phyloP scores from a whole-genome alignment of 2,888 invertebrate species.

The Erebia ligea region DNA sequence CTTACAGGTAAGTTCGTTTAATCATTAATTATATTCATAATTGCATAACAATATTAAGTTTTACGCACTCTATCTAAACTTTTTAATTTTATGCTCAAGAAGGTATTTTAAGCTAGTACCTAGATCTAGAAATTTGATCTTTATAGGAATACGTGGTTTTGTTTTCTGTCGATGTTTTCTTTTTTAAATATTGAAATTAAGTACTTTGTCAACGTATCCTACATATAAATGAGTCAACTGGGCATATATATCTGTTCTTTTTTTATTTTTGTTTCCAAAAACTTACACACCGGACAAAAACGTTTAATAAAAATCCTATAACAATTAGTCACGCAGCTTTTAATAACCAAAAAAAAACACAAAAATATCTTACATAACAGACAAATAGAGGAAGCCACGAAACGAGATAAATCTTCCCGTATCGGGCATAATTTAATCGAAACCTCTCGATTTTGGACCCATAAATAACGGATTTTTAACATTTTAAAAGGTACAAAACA shows the following conservation, averaged over 20 bases:
- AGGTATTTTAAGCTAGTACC: too few species aligned
- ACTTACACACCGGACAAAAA: slow-evolving; percentile 16
- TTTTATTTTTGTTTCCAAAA: slow-evolving; percentile 12
- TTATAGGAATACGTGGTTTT: too few species aligned
- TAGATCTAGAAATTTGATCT: too few species aligned
- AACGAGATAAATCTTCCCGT: slow-evolving; percentile 72
- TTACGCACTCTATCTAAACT: not conserved
- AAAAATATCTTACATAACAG: slow-evolving; percentile 50
- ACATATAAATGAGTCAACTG: not conserved
- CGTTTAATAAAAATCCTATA: slow-evolving; percentile 29
- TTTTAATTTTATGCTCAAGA: not conserved
- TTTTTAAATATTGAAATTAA: too few species aligned
- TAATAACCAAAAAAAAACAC: slow-evolving; percentile 34
- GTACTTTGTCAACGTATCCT: not conserved
- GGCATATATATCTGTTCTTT: not conserved
- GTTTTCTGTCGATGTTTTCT: too few species aligned
- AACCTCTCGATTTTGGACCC: slow-evolving; percentile 77
- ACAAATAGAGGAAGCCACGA: slow-evolving; percentile 69
- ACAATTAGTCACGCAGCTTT: slow-evolving; percentile 44
- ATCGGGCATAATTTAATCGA: slow-evolving; percentile 80
- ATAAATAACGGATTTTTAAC: slow-evolving; percentile 82
- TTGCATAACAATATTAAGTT: not conserved
- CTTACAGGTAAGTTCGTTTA: too few species aligned
- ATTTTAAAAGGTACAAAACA: slow-evolving; percentile 75
- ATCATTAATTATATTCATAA: too few species aligned